Base-by-base conservation (phyloP, 2,113 vertebrate genomes). In the Crotalus tigris region DNA sequence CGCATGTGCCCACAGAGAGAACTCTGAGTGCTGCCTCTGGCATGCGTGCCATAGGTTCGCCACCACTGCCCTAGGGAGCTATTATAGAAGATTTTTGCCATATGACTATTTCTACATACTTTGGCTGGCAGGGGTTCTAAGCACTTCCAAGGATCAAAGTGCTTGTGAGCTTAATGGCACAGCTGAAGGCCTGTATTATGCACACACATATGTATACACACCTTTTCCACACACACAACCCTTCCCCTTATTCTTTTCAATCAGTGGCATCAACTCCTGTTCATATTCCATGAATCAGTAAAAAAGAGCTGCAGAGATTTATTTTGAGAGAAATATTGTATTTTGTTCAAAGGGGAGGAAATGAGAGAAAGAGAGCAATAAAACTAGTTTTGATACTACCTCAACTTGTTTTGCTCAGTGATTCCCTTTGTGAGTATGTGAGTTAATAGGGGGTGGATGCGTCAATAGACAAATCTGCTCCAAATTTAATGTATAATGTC, bases 321-420 rank as follows among this genome's bases (percentile, higher is more conserved):
- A 85, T 96, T 96, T 95, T 96, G 53, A 96, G 94, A 96, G 95
- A 93, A 94, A 94, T 92, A 95, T 96, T 89, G 15, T 88, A 88
- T 92, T 85, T 85, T 89, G 86, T 13, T 26, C 11, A 87, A 49
- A 26, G 6, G 46, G 11, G 46, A 49, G 85, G 24, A 23, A 19
- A 17, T 10, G 21, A 94, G 91, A 89, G 33, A 46, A 61, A 44
- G 61, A 92, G 55, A 85, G 33, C 69, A 91, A 92, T 94, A 96
- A 97, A 97, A 90, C 57, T 96, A 97, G 89, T 96, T 97, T 96
- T 97, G 96, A 87, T 97, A 97, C 88, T 93, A 96, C 57, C 91
- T 92, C 93, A 33, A 23, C 81, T 87, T 51, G 91, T 0, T 0
- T 69, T 61, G 69, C 39, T 94, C 81, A 5, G 3, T 93, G 29